phyloP scores from a whole-genome alignment of 2,113 vertebrate genomes.

The Drymodes brunneopygia region DNA sequence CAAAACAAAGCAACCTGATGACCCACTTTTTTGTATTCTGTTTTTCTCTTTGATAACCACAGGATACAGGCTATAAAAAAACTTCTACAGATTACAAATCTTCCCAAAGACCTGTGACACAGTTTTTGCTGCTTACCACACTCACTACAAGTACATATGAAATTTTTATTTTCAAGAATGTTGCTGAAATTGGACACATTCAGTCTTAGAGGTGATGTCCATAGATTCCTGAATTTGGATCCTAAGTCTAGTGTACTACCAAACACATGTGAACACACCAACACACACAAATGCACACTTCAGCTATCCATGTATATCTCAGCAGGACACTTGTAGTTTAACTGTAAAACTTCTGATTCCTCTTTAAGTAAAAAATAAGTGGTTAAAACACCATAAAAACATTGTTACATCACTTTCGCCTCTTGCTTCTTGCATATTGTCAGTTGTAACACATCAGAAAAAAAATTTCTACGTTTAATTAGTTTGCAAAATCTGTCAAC shows the following conservation, averaged over 20 bases:
- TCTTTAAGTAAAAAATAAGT: neutral
- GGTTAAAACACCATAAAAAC: neutral
- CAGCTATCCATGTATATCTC: neutral
- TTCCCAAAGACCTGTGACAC: neutral
- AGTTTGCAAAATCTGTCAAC: neutral
- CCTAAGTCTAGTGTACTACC: neutral
- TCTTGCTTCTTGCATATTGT: neutral
- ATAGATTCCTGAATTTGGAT: neutral
- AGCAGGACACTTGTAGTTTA: neutral
- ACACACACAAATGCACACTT: accelerated
- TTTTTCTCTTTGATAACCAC: neutral
- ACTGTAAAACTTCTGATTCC: neutral
- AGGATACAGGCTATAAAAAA: neutral
- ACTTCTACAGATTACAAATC: neutral
- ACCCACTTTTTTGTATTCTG: neutral
- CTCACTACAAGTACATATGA: neutral
- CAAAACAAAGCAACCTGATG: neutral
- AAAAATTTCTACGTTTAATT: neutral
- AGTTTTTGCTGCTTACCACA: neutral
- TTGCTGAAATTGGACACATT: neutral
- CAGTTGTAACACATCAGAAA: neutral
- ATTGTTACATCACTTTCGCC: neutral
- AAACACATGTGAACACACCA: neutral
- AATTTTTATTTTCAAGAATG: neutral
- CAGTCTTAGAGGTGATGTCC: neutral